Conservation (phyloP, 1,140 invertebrate species). For the Acromyrmex echinatior region DNA sequence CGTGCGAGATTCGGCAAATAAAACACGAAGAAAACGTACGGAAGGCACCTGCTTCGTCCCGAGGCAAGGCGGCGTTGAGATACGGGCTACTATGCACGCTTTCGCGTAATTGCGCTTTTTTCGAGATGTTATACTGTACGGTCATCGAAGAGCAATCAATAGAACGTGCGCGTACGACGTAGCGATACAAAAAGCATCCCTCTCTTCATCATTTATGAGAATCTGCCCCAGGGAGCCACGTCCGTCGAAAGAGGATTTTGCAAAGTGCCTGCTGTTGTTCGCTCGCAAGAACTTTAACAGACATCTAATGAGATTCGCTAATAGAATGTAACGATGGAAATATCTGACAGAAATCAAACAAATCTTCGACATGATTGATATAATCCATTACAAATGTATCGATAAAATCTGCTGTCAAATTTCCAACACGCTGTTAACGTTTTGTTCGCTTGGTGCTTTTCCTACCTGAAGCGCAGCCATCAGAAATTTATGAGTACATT, state of each 20-base stretch:
- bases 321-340: not conserved
- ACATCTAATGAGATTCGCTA: not conserved
- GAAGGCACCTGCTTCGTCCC: slow-evolving; percentile 30
- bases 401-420: not conserved
- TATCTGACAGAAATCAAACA: not conserved
- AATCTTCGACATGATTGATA: not conserved
- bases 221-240: not conserved
- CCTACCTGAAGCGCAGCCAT: not conserved
- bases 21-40: slow-evolving; percentile 35
- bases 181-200: slow-evolving; percentile 9
- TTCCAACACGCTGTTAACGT: slow-evolving; percentile 5
- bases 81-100: slow-evolving; percentile 48
- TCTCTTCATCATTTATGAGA: slow-evolving; percentile 17
- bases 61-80: slow-evolving; percentile 25
- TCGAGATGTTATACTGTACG: slow-evolving; percentile 63
- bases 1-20: slow-evolving; percentile 53
- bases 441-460: not conserved
- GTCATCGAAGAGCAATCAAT: slow-evolving; percentile 68
- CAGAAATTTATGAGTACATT: slow-evolving; percentile 3
- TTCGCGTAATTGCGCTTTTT: slow-evolving; percentile 76
- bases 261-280: not conserved
- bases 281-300: not conserved
- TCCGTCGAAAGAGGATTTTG: not conserved
- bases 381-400: not conserved
- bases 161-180: slow-evolving; percentile 25